A percentile compares a stretch with the other conserved stretches of the same genome.
Conservation (phyloP, 2,888 invertebrate genomes). For the Dendrolimus pini region DNA sequence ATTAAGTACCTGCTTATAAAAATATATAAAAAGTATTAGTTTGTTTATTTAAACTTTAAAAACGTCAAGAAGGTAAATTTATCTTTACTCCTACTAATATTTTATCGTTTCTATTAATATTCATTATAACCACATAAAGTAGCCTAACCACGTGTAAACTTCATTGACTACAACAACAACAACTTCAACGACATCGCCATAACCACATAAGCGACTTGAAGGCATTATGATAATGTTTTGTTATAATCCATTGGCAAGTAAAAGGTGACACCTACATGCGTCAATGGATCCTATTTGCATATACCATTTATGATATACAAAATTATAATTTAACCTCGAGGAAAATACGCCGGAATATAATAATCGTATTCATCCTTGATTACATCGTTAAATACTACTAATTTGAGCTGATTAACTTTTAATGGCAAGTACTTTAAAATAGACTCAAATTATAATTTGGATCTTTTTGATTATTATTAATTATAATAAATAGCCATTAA, state of each 20-base stretch:
- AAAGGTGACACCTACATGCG: slow-evolving; percentile 30
- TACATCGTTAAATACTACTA: slow-evolving; percentile 1
- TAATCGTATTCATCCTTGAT: slow-evolving; percentile 10
- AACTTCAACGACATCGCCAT: slow-evolving; percentile 19
- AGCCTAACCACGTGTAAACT: slow-evolving; percentile 1
- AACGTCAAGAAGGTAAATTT: too few species aligned
- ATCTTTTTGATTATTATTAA: too few species aligned
- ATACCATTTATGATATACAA: slow-evolving; percentile 27
- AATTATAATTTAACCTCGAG: slow-evolving; percentile 40
- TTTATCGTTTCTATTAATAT: neutral
- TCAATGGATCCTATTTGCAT: slow-evolving; percentile 34
- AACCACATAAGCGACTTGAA: slow-evolving; percentile 20
- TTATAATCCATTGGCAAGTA: slow-evolving; percentile 6
- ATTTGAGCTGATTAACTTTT: neutral
- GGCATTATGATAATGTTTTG: slow-evolving; percentile 23
- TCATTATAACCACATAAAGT: neutral
- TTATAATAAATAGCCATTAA: too few species aligned
- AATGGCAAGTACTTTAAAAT: too few species aligned
- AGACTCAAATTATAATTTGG: too few species aligned
- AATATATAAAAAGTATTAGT: too few species aligned
- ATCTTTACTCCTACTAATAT: too few species aligned
- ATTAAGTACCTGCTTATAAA: too few species aligned
- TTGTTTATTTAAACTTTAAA: too few species aligned
- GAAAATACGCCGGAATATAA: slow-evolving; percentile 29
- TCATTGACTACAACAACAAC: too few species aligned